Evolutionary conservation across 1,140 invertebrate species (phyloP).

Genomic region (Heliconius hewitsoni): DNA sequence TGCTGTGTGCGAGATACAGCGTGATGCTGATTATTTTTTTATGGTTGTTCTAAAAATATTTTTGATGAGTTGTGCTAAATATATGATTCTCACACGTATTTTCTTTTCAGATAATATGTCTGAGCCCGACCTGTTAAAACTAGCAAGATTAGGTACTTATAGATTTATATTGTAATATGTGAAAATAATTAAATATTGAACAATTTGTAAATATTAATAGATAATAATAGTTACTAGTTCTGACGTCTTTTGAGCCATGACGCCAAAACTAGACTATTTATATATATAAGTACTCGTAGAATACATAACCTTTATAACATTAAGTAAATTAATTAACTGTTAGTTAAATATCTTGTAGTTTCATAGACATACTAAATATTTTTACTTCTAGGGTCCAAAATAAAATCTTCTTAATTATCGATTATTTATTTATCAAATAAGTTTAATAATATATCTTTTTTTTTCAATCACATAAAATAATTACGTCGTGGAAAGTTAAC

Average conservation of each 20-base stretch:
- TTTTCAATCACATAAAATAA: too few species aligned
- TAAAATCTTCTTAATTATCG: not conserved
- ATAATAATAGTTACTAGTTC: conserved; percentile 41
- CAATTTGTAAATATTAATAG: not conserved
- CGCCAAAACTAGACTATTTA: conserved; percentile 55
- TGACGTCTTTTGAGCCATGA: conserved; percentile 72
- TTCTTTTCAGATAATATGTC: conserved; percentile 11
- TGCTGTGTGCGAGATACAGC: too few species aligned
- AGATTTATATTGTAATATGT: not conserved
- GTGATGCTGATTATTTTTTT: too few species aligned
- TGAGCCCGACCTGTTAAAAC: conserved; percentile 9
- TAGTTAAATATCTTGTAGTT: not conserved
- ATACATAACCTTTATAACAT: not conserved
- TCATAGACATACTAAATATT: not conserved
- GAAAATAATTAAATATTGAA: not conserved
- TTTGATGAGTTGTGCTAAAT: too few species aligned
- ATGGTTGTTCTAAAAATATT: too few species aligned
- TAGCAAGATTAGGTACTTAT: not conserved
- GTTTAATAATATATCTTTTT: not conserved
- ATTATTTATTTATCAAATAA: not conserved
- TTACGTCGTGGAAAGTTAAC: not conserved
- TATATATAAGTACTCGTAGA: not conserved
- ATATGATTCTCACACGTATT: not conserved
- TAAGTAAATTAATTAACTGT: conserved; percentile 16
- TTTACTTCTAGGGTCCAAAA: conserved; percentile 45